Conservation (phyloP, 2,888 invertebrate species). For the Spatulosminthurus flaviceps region DNA sequence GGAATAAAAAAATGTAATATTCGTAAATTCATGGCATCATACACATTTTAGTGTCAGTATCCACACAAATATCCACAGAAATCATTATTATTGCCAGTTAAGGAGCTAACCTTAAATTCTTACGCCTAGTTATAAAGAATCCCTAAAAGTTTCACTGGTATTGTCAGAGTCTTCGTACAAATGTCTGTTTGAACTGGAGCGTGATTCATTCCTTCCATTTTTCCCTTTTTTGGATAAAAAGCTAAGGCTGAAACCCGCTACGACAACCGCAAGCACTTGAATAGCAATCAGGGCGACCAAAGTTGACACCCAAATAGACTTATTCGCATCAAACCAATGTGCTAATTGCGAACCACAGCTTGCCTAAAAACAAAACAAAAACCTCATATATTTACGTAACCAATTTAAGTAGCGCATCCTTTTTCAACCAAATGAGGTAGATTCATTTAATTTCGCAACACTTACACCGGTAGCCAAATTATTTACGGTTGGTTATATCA, state of each 20-base stretch:
- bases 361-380: conserved; percentile 60
- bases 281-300: conserved; percentile 64
- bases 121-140: conserved; percentile 53
- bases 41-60: not conserved
- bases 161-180: conserved; percentile 63
- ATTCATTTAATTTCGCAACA: no score
- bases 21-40: conserved; percentile 35
- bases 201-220: conserved; percentile 58
- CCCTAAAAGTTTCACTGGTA: conserved; percentile 62
- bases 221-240: conserved; percentile 60
- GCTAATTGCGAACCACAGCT: conserved; percentile 65
- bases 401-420: no score
- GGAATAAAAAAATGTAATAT: not conserved
- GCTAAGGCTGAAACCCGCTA: conserved; percentile 64
- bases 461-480: no score
- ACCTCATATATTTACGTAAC: not conserved
- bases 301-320: conserved; percentile 65
- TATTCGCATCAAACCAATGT: conserved; percentile 65
- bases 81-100: no score
- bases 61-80: not conserved
- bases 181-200: conserved; percentile 62
- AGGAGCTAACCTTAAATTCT: no score
- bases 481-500: no score
- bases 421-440: no score
- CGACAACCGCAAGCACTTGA: conserved; percentile 64